phyloP scores from a whole-genome alignment of 2,797 vertebrate species.

The Crenichthys baileyi region DNA sequence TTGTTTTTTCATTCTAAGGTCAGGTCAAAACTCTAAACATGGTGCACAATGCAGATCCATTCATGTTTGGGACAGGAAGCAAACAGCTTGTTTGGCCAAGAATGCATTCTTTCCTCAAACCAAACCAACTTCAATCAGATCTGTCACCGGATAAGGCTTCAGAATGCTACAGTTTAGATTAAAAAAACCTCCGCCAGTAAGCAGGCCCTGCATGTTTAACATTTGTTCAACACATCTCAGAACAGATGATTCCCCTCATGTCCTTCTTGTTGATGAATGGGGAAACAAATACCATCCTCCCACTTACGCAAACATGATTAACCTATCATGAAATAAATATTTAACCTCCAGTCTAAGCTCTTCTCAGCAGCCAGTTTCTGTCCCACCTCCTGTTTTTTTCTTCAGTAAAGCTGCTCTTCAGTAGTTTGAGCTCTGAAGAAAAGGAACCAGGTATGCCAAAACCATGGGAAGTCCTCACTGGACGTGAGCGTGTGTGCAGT shows the following conservation, averaged over 20 bases:
- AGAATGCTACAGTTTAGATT: constrained; percentile 23
- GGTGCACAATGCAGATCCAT: constrained; percentile 8
- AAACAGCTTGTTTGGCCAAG: constrained; percentile 38
- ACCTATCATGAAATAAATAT: constrained; percentile 26
- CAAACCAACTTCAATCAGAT: constrained; percentile 42
- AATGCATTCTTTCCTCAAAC: constrained; percentile 22
- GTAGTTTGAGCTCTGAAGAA: constrained; percentile 27
- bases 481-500: not conserved
- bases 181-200: constrained; percentile 27
- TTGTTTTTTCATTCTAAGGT: constrained; percentile 31
- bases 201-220: not conserved
- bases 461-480: constrained; percentile 18
- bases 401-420: constrained; percentile 48
- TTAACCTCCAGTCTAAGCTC: constrained; percentile 21
- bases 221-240: constrained; percentile 1
- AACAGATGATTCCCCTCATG: constrained; percentile 2
- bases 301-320: constrained; percentile 26
- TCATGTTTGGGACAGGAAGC: constrained; percentile 21
- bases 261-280: constrained; percentile 22
- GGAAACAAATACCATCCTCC: constrained; percentile 27
- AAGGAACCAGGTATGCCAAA: constrained; percentile 47
- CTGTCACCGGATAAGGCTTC: constrained; percentile 16
- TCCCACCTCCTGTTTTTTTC: constrained; percentile 18
- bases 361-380: constrained; percentile 18
- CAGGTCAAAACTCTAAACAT: constrained; percentile 10